Base-by-base conservation (phyloP, 92 coral and sea anemone genomes). In the Heliopora coerulea region DNA sequence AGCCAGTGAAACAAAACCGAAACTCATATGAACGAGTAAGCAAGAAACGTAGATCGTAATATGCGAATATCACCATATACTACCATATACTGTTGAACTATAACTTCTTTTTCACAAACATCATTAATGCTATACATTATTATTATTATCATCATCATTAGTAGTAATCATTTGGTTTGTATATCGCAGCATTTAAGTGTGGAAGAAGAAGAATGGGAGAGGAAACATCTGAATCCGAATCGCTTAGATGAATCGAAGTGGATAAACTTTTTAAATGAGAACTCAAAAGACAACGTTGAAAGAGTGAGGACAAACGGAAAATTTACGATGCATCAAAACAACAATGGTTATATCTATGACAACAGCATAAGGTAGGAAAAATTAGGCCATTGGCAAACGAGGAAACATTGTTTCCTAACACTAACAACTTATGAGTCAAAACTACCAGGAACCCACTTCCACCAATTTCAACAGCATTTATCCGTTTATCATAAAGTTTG, bases 171-270 rank as follows among this genome's bases (percentile, higher is more conserved):
- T 37, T 37, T 37, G 11, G 11, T 4, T 37, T 37, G 42, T 37
- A 37, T 37, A 37, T 56, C 11, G 33, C 20, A 70, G 77, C 62
- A 70, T 54, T 70, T 70, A 21, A 70, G 77, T 54, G 62, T 33
- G 27, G 77, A 70, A 30, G 77, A 70, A 54, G 63, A 52, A 28
- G 77, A 70, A 32, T 70, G 77, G 77, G 77, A 70, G 42, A 52
- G 20, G 8, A 70, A 70, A 35, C 62, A 54, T 54, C 44, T 70
- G 1, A 70, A 50, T 70, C 77, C 77, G 10, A 52, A 52, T 48
- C 77, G 77, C 18, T 54, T 70, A 40, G 77, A 70, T 31, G 50
- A 70, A 31, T 28, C 77, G 32, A 70, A 33, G 54, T 70, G 28
- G 77, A 0, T 54, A 14, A 54, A 15, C 13, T 70, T 70, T 70